Conservation (phyloP, 2,113 vertebrate genomes). For the Pampusana beccarii region DNA sequence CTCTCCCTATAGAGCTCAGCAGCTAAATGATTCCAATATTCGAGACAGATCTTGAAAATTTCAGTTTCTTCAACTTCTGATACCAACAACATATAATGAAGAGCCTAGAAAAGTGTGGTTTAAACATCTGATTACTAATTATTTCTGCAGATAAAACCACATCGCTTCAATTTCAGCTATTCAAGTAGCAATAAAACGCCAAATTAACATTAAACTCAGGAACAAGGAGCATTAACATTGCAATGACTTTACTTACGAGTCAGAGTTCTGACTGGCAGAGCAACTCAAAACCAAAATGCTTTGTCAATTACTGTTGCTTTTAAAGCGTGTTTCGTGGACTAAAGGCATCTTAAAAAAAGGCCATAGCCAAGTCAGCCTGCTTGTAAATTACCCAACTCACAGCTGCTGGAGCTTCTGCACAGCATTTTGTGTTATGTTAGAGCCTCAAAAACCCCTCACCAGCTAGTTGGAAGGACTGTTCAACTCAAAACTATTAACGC, state of each 20-base stretch:
- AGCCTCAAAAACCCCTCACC: not conserved
- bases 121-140: not conserved
- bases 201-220: not conserved
- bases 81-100: conserved; percentile 98
- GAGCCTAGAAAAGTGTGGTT: conserved; percentile 78
- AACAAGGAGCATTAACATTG: not conserved
- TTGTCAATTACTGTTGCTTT: not conserved
- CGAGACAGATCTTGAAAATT: conserved; percentile 99
- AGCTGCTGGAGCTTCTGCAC: not conserved
- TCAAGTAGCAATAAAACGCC: not conserved
- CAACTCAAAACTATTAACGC: not conserved
- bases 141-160: not conserved
- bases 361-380: not conserved
- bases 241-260: not conserved
- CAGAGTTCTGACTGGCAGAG: not conserved
- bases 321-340: not conserved
- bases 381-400: not conserved
- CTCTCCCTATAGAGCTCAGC: conserved; percentile 97
- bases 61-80: conserved; percentile 99
- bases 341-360: not conserved
- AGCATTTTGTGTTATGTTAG: not conserved
- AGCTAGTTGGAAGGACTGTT: not conserved
- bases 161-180: not conserved
- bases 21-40: conserved; percentile 99
- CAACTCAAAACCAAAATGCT: not conserved